Base-by-base conservation (phyloP, 1,140 invertebrate genomes). In the Steinernema feltiae region DNA sequence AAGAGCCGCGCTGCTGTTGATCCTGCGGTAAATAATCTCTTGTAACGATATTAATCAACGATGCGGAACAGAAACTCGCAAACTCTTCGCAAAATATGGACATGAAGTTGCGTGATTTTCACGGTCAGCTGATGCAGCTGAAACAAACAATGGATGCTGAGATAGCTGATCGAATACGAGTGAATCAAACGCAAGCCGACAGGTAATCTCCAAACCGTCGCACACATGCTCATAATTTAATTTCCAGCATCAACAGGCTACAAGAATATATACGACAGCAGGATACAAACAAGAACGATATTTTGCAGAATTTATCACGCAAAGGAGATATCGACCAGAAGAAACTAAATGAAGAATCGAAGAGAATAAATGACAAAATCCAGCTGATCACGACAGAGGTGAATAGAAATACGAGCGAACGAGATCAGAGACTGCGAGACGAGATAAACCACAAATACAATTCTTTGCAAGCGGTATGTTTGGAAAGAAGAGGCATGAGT, bases 261-360 rank as follows among this genome's bases (percentile, higher is more conserved):
- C 77, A 85, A 76, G 82, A 84, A 18, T 81, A 80, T 63, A 78
- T 84, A 32, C 80, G 82, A 18, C 83, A 83, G 31, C 82, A 84
- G 70, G 82, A 84, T 21, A 72, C 76, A 1, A 81, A 69, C 30
- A 83, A 78, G 70, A 78, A 77, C 69, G 81, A 84, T 32, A 74
- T 84, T 12, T 53, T 84, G 63, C 31, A 69, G 15, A 84, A 78
- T 71, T 29, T 84, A 18, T 73, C 83, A 0, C 73, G 78, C 15
- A 81, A 82, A 70, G 74, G 72, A 24, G 82, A 84, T 69, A 29
- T 77, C 15, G 80, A 83, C 48, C 76, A 80, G 71, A 83, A 80
- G 15, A 80, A 80, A 71, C 46, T 83, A 53, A 80, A 69, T 32
- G 83, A 83, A 72, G 82, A 83, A 74, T 73, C 83, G 1, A 48